Conservation (phyloP, 2,888 invertebrate species). For the Merodon equestris region DNA sequence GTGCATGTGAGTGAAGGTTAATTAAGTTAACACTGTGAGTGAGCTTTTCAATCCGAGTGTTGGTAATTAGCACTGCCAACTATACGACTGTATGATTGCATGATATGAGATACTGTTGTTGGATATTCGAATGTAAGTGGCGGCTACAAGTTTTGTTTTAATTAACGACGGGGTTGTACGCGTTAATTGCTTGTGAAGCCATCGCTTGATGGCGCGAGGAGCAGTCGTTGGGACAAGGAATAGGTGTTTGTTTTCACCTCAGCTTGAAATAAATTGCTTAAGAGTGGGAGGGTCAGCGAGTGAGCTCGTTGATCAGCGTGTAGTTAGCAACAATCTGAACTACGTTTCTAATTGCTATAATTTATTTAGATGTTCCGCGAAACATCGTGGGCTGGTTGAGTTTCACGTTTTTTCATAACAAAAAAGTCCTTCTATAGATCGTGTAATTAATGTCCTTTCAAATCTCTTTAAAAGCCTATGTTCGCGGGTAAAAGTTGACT, state of each 20-base stretch:
- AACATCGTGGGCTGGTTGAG: too few species aligned
- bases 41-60: conserved; percentile 31
- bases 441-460: too few species aligned
- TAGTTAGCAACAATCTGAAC: too few species aligned
- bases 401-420: too few species aligned
- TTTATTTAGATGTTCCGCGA: too few species aligned
- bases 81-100: conserved; percentile 52
- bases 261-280: background rate
- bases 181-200: conserved; percentile 57
- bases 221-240: conserved; percentile 34
- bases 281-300: too few species aligned
- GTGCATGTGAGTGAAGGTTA: conserved; percentile 52
- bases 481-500: too few species aligned
- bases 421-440: too few species aligned
- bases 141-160: conserved; percentile 37
- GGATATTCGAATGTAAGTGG: conserved; percentile 42
- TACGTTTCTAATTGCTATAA: too few species aligned
- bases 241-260: conserved; percentile 35
- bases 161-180: conserved; percentile 40
- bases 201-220: conserved; percentile 40
- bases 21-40: conserved; percentile 50
- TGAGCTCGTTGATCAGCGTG: too few species aligned
- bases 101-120: conserved; percentile 31
- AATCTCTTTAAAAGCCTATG: too few species aligned
- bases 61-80: conserved; percentile 15